Evolutionary conservation across 2,888 invertebrate genomes (phyloP), one percentile per base, ranked within the genome.

Genomic region (Troglohyphantes excavatus): DNA sequence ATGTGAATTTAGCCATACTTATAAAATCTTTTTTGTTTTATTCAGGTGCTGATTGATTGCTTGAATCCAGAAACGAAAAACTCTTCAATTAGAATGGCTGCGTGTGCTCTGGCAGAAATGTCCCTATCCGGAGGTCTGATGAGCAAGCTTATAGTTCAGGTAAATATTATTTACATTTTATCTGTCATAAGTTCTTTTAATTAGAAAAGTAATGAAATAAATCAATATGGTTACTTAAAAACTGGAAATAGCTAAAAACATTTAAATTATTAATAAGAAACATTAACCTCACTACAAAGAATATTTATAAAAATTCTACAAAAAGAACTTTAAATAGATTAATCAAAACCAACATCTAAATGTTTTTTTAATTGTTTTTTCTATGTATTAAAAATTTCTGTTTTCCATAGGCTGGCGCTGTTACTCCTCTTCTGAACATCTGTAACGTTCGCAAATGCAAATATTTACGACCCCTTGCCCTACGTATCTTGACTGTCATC

Each of bases 81-180:
- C 6, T 81, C 75, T 23, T 90, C 84, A 5, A 76, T 78, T 5
- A 43, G 72, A 73, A 85, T 85, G 90, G 90, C 90, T 29, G 67
- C 73, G 9, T 90, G 84, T 75, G 90, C 90, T n/a, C 29, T 90
- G 7, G 90, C 90, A 19, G 90, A 90, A 68, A 90, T 90, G 90
- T 81, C 84, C 5, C 27, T 90, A 9, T 90, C 90, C 17, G 90
- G 90, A 53, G 67, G 65, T 0, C 26, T 90, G 13, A 90, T 90
- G 90, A 78, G 90, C 59, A 65, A 85, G 59, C 81, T 90, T 21
- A 85, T 90, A 29, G 83, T 76, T 29, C 59, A 90, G 83, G 90
- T 90, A 84, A 84, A 67, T 63, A 53, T 65, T 53, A 13, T 63
- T 65, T 73, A 23, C 29, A 70, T 68, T 11, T 59, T 59, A 9